Conservation (phyloP, 2,113 vertebrate genomes). For the Opisthocomus hoazin region DNA sequence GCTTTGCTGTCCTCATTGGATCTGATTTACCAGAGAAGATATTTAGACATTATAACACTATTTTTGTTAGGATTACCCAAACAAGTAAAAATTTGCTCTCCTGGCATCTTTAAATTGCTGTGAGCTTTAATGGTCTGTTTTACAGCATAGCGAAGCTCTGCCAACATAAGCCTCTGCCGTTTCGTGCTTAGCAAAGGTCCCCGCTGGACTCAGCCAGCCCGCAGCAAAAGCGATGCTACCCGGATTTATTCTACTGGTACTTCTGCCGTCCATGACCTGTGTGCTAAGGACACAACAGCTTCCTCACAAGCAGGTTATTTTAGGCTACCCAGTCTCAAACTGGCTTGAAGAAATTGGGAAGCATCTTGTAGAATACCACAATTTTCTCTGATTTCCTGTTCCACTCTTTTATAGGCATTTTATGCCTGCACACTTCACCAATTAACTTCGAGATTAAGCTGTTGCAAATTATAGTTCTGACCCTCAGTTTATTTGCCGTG, state of each 20-base stretch:
- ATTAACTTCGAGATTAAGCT: background rate
- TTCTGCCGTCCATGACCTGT: background rate
- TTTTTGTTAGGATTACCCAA: background rate
- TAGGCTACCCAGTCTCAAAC: background rate
- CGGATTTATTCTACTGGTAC: accelerated
- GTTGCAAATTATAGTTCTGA: background rate
- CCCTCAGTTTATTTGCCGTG: background rate
- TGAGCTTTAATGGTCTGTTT: background rate
- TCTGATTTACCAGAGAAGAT: background rate
- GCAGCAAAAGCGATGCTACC: background rate
- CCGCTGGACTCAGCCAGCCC: background rate
- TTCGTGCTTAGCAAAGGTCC: background rate
- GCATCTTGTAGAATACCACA: background rate
- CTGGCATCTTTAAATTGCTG: background rate
- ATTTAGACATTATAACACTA: background rate
- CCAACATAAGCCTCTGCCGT: background rate
- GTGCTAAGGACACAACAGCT: background rate
- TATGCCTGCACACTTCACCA: background rate
- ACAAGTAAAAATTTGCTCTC: background rate
- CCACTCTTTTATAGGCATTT: background rate
- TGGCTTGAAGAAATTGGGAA: background rate
- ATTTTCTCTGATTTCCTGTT: background rate
- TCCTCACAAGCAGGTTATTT: background rate
- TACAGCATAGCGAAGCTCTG: background rate
- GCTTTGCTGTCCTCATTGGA: background rate